These are phyloP conservation scores for Liodrosophila aerea DNA, from an alignment of 2,888 invertebrate genomes.

Conservation along the genomic window DNA sequence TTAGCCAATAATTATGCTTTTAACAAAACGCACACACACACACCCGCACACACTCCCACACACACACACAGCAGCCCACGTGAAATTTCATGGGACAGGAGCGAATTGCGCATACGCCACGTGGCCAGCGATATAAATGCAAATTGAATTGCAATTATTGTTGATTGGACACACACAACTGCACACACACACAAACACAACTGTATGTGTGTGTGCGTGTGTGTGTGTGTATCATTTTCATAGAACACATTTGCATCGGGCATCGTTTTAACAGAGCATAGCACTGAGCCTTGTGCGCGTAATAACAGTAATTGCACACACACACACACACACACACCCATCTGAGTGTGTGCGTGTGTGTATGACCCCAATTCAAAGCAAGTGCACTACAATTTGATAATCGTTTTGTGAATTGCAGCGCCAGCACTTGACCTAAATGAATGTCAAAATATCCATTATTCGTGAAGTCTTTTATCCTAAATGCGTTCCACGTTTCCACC, in stretches of 20 bases:
- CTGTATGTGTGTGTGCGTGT: conserved; percentile 2
- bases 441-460: not conserved
- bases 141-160: conserved; percentile 62
- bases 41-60: not conserved
- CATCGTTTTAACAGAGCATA: conserved; percentile 27
- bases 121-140: conserved; percentile 35
- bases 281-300: conserved; percentile 28
- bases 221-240: conserved; percentile 21
- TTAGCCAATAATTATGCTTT: conserved; percentile 64
- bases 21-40: conserved; percentile 6
- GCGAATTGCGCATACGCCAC: conserved; percentile 45
- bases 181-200: conserved; percentile 1
- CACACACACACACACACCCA: conserved; percentile 18
- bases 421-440: conserved; percentile 25
- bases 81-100: not conserved
- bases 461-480: too few species aligned
- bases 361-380: conserved; percentile 40
- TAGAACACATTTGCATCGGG: conserved; percentile 21
- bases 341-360: conserved; percentile 4
- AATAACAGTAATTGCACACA: conserved; percentile 47
- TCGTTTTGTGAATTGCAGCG: conserved; percentile 28
- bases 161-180: conserved; percentile 32
- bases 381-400: conserved; percentile 46
- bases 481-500: too few species aligned
- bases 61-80: not conserved